Base-by-base conservation (phyloP, 2,797 vertebrate species). In the Lates japonicus region DNA sequence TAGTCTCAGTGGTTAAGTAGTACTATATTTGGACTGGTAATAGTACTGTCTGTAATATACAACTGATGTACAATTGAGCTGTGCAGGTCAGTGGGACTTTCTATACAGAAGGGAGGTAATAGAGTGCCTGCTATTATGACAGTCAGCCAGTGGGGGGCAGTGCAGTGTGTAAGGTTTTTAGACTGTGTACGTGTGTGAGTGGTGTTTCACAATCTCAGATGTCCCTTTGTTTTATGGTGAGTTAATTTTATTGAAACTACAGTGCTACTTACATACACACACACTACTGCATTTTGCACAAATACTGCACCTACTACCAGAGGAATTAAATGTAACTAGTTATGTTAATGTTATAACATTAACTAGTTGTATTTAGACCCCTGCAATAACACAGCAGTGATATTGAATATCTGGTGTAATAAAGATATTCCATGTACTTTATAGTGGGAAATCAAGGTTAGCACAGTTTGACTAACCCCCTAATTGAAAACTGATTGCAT, bases 401-500 rank as follows among this genome's bases (percentile, higher is more conserved):
- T 20, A n/a, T 25, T 46, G 60, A 60, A 19, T 64, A 58, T 66
- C 37, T 22, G 46, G 8, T 44, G 61, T 48, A 51, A 69, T 76
- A 64, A 68, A 46, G 52, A 60, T 16, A 20, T 44, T 20, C 44
- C 29, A 59, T 68, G 66, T 44, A 74, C 72, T 79, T 69, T 82
- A 78, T 64, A 39, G 63, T 57, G 39, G 85, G 76, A 86, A 82
- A 80, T 52, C 29, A 58, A 82, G 83, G 86, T 87, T 86, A 74
- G 84, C 81, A 86, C 62, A 70, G 84, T 86, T 86, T 84, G 81
- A 87, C 80, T 85, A 87, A 84, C 81, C 84, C 33, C 35, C 59
- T 92, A 88, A 88, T 90, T 90, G 81, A 87, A 92, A 92, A 79
- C 87, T 83, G 88, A 89, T 93, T 90, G 84, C 64, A 69, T 57